Evolutionary conservation across 2,797 vertebrate species (phyloP).

Genomic region (Naso thynnoides): DNA sequence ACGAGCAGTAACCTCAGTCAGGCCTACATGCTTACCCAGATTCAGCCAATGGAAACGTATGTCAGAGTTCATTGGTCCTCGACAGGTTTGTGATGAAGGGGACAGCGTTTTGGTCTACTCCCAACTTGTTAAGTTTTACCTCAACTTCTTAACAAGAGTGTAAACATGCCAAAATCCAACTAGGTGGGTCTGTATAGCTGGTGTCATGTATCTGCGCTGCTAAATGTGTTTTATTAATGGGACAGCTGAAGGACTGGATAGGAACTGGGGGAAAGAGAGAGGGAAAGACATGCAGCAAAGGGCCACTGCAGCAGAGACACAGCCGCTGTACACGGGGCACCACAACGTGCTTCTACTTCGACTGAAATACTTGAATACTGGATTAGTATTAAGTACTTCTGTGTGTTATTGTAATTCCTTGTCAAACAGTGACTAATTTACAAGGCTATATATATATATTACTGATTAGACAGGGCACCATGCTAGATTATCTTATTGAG

Average conservation of each 20-base stretch:
- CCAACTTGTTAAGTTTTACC: no score
- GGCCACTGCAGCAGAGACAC: no score
- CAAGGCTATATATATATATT: no score
- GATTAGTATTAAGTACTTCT: slow-evolving; percentile 8
- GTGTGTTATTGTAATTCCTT: neutral
- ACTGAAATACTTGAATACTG: slow-evolving; percentile 9
- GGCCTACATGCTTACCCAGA: slow-evolving; percentile 6
- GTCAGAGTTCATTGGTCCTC: no score
- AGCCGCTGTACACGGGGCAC: no score
- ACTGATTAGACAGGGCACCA: neutral
- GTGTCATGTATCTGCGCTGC: slow-evolving; percentile 4
- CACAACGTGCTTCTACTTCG: slow-evolving; percentile 3
- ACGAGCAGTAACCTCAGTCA: neutral
- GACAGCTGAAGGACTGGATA: no score
- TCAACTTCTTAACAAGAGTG: neutral
- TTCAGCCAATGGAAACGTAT: neutral
- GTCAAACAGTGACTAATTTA: slow-evolving; percentile 6
- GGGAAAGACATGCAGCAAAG: no score
- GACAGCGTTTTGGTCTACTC: neutral
- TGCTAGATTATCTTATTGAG: neutral
- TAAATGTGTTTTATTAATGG: slow-evolving; percentile 11
- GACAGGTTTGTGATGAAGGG: neutral
- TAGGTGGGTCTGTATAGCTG: neutral
- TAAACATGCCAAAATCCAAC: neutral
- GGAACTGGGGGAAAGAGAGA: no score